phyloP scores from a whole-genome alignment of 2,888 invertebrate species.

The Prosopocoilus inquinatus region DNA sequence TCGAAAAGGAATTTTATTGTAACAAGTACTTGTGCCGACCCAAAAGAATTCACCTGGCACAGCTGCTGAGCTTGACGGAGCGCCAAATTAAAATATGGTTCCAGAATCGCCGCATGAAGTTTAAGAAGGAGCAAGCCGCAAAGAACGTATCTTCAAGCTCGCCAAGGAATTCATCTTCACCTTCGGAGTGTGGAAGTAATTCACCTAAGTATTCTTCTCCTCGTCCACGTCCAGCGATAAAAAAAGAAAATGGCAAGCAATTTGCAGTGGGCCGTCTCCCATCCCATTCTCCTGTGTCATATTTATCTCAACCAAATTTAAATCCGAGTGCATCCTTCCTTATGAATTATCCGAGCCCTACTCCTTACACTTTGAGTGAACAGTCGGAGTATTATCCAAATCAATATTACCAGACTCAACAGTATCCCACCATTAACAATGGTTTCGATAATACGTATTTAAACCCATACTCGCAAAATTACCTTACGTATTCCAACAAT shows the following conservation, averaged over 20 bases:
- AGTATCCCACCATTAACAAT: neutral
- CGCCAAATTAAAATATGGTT: slow-evolving; percentile 88
- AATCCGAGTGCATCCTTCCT: slow-evolving; percentile 23
- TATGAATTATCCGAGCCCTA: neutral
- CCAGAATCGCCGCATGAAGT: slow-evolving; percentile 80
- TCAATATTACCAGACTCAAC: neutral
- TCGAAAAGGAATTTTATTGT: slow-evolving; percentile 77
- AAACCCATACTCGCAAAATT: neutral
- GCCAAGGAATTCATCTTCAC: slow-evolving; percentile 18
- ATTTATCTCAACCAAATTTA: slow-evolving; percentile 24
- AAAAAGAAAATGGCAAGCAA: slow-evolving; percentile 31
- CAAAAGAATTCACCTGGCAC: slow-evolving; percentile 73
- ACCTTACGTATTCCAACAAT: slow-evolving; percentile 1
- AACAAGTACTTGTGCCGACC: slow-evolving; percentile 76
- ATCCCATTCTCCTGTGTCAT: slow-evolving; percentile 32
- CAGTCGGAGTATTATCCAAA: neutral
- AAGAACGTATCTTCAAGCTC: slow-evolving; percentile 16
- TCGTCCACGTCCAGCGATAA: slow-evolving; percentile 4
- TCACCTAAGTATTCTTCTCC: neutral
- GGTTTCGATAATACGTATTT: neutral
- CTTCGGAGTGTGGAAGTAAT: neutral
- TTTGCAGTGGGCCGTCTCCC: slow-evolving; percentile 49
- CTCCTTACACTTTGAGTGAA: neutral
- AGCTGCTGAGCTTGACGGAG: slow-evolving; percentile 67
- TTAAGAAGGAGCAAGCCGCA: slow-evolving; percentile 59